These are phyloP conservation scores for Temnothorax unifasciatus DNA, from an alignment of 2,888 invertebrate species.

Conservation along the genomic window DNA sequence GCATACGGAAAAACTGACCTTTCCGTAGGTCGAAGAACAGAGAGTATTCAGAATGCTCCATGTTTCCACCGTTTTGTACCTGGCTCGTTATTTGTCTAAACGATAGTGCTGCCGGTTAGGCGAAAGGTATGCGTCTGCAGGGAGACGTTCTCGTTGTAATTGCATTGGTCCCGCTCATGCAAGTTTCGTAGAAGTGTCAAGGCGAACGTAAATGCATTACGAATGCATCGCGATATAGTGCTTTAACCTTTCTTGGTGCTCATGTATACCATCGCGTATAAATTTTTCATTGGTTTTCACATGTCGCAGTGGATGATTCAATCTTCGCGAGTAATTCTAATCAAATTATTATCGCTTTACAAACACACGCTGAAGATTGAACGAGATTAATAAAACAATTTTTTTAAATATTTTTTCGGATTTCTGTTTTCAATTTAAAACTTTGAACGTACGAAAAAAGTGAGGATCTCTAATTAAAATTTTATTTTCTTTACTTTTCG, in stretches of 20 bases:
- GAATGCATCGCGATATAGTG: background rate
- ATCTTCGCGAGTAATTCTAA: background rate
- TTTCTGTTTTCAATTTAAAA: background rate
- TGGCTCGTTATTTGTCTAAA: constrained; percentile 6
- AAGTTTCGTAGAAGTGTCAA: constrained; percentile 39
- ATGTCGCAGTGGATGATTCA: background rate
- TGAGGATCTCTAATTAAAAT: background rate
- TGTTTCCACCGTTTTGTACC: background rate
- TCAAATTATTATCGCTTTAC: background rate
- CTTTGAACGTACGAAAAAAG: background rate
- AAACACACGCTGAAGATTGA: background rate
- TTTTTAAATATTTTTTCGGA: background rate
- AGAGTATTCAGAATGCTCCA: background rate
- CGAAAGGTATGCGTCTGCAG: background rate
- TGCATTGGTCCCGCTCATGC: constrained; percentile 21
- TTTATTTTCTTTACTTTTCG: background rate
- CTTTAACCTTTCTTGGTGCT: constrained; percentile 28
- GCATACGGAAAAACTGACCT: background rate
- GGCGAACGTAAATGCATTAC: constrained; percentile 36
- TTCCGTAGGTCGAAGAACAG: background rate
- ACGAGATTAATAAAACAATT: background rate
- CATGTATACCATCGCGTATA: background rate
- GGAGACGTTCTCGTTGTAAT: constrained; percentile 31
- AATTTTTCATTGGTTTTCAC: background rate
- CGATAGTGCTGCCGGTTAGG: background rate